Base-by-base conservation (phyloP, 2,113 vertebrate genomes). In the Cacatua alba region DNA sequence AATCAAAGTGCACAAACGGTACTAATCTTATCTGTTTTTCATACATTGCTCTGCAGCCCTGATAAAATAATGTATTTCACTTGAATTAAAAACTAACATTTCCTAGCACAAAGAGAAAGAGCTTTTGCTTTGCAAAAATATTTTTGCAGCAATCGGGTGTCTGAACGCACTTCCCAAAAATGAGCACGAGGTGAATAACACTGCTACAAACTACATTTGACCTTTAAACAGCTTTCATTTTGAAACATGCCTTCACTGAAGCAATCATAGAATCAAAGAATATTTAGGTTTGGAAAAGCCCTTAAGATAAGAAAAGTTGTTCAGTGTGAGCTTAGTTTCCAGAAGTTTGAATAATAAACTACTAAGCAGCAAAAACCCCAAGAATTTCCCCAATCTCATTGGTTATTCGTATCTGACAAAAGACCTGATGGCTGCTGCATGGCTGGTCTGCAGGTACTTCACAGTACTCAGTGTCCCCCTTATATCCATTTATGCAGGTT, bases 111-210 rank as follows among this genome's bases (percentile, higher is more conserved):
- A 17, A 94, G 78, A 89, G 91, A 62, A 96, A 94, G 94, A 96
- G 55, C 37, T 84, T 83, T 74, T 90, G 90, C 95, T 97, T 95
- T 84, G 29, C 80, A 88, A 97, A 84, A 96, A 92, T 92, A 94
- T 96, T 97, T 96, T 96, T 91, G 80, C 49, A 93, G 78, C 92
- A 96, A 94, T 94, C 93, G 97, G 94, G 90, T 94, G 16, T 90
- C 95, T 92, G 79, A 95, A 81, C 29, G 76, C 39, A 44, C 52
- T 88, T 92, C 86, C 91, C 80, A 79, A 72, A 86, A 76, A 93
- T 5, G 21, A 86, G 87, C 23, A 55, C 80, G n/a, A 94, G 43
- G 24, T 52, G 59, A 96, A 93, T 94, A 90, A 80, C 18, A 20
- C 90, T 88, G 83, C 69, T 64, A 39, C 96, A 92, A 95, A 89